Conservation (phyloP, 1,140 invertebrate genomes). For the Trichoplusia ni region DNA sequence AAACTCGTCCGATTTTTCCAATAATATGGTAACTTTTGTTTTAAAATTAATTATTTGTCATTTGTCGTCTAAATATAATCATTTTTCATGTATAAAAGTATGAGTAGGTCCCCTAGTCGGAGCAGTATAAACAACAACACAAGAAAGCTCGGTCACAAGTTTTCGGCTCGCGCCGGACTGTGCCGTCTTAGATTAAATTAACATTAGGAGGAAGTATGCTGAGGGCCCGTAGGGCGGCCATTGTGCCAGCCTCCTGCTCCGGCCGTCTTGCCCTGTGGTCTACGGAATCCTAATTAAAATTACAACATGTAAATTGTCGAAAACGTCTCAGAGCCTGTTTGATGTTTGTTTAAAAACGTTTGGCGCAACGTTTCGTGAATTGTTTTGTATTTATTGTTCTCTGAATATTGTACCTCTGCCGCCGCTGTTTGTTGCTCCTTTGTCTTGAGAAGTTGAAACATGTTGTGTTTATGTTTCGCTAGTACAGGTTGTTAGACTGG, state of each 20-base stretch:
- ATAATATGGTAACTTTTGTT: too few relatives aligned
- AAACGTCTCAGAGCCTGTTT: constrained; percentile 51
- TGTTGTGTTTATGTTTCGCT: not conserved
- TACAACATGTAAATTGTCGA: constrained; percentile 74
- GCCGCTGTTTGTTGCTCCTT: constrained; percentile 8
- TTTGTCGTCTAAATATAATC: too few relatives aligned
- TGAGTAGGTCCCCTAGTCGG: constrained; percentile 33
- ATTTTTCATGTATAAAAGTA: too few relatives aligned
- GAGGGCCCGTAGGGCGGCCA: constrained; percentile 47
- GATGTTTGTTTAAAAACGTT: constrained; percentile 57
- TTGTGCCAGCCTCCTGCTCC: constrained; percentile 47
- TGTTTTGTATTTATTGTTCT: constrained; percentile 24
- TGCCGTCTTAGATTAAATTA: constrained; percentile 75
- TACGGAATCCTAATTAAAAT: constrained; percentile 71
- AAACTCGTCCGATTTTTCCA: too few relatives aligned
- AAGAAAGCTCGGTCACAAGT: constrained; percentile 64
- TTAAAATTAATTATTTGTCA: too few relatives aligned
- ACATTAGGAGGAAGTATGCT: constrained; percentile 72
- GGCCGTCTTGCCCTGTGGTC: constrained; percentile 46
- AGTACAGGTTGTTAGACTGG: not conserved
- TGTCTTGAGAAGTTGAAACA: not conserved
- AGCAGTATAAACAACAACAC: constrained; percentile 49
- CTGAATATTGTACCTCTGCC: not conserved
- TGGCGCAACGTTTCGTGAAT: constrained; percentile 23
- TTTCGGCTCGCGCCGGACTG: constrained; percentile 53